Percentiles rank a stretch among this genome's conserved stretches.
These are phyloP conservation scores for Syngnathus rostellatus DNA, from an alignment of 2,797 vertebrate genomes.

Conservation along the genomic window DNA sequence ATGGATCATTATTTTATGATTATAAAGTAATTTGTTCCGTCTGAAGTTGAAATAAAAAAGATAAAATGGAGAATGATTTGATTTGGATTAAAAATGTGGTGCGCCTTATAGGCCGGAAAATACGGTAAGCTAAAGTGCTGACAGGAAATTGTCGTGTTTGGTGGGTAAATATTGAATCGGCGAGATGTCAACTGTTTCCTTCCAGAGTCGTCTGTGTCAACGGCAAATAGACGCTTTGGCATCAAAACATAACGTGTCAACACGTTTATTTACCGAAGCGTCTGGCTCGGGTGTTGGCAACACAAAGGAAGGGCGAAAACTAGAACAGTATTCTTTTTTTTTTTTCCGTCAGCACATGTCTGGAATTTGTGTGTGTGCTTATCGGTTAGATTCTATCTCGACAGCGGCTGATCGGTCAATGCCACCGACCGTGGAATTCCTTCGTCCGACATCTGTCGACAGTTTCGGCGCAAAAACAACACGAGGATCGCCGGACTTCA, in stretches of 20 bases:
- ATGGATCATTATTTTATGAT: too few relatives aligned
- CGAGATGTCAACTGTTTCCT: slow-evolving; percentile 28
- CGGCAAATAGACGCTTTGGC: slow-evolving; percentile 43
- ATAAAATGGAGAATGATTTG: too few relatives aligned
- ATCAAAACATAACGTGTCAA: slow-evolving; percentile 22
- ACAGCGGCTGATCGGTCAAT: slow-evolving; percentile 39
- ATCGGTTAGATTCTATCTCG: slow-evolving; percentile 37
- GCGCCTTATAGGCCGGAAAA: too few relatives aligned
- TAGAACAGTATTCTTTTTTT: neutral
- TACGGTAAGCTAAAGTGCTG: slow-evolving; percentile 49
- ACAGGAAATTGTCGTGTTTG: slow-evolving; percentile 63
- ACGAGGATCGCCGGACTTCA: neutral
- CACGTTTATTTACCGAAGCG: neutral
- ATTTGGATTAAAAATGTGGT: too few relatives aligned
- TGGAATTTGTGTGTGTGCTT: slow-evolving; percentile 9
- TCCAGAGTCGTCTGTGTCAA: slow-evolving; percentile 25
- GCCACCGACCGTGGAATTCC: slow-evolving; percentile 30
- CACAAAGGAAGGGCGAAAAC: neutral
- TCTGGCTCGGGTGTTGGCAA: neutral
- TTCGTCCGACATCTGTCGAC: slow-evolving; percentile 14
- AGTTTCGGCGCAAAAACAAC: slow-evolving; percentile 10
- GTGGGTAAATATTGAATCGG: slow-evolving; percentile 66
- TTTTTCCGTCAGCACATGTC: neutral
- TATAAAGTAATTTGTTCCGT: too few relatives aligned
- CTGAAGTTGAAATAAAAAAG: too few relatives aligned